Base-by-base conservation (phyloP, 1,140 invertebrate species). In the Mya arenaria region DNA sequence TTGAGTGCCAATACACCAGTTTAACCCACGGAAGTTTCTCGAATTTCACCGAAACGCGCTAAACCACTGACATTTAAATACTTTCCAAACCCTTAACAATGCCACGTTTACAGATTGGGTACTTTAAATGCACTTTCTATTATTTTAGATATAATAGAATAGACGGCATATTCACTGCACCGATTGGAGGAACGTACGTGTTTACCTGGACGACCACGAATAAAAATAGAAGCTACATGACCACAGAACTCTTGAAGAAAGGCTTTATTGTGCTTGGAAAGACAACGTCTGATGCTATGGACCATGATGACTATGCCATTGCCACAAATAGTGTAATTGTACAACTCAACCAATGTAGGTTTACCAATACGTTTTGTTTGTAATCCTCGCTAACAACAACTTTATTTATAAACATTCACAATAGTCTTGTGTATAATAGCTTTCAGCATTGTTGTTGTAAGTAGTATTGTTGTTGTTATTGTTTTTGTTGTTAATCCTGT, bases 261-360 rank as follows among this genome's bases (percentile, higher is more conserved):
- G 8, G n/a, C 6, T n/a, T n/a, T n/a, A 37, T 37, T 3, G 32
- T 66, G 4, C n/a, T 66, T 8, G 63, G 63, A 1, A 66, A 66
- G 32, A 23, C 63, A 6, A 66, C 41, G 63, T 66, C 63, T 6
- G 63, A 66, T 66, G 63, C 63, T 2, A 66, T 66, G 63, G 63
- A 66, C 37, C 63, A 66, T 39, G 1, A 6, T 39, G 63, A 66
- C 28, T 66, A 66, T 39, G 63, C 63, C 13, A 37, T 34, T 23
- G 10, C 63, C 17, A 37, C 63, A 2, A 66, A 66, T 25, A 37
- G 34, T 37, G 63, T 37, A 3, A 37, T 66, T 41, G 13, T 66
- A 37, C 63, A 66, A 5, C 32, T 66, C 4, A 19, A 66, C 4
- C 15, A 6, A 66, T 32, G 63, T 66, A 39, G n/a, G n/a, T 63